Evolutionary conservation across 2,113 vertebrate species (phyloP).

Genomic region (Rhinolophus sinicus): DNA sequence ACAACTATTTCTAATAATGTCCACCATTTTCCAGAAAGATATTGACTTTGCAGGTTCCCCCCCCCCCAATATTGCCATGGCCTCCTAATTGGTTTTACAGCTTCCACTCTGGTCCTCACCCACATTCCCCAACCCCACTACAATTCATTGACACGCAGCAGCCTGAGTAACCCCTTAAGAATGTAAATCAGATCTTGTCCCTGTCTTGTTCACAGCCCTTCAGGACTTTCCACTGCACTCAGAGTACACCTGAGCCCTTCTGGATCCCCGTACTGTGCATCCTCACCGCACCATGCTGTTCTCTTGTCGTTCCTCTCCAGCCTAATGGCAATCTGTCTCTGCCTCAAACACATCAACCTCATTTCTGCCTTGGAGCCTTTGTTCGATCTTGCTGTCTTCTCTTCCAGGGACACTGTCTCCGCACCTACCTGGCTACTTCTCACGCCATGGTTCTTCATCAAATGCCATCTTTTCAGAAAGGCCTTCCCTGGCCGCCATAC

Average conservation of each 20-base stretch:
- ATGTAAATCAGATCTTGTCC: neutral
- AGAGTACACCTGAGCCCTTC: neutral
- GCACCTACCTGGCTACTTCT: neutral
- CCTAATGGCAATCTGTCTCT: neutral
- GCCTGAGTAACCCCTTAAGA: neutral
- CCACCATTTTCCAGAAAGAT: neutral
- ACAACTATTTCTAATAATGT: neutral
- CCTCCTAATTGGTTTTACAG: neutral
- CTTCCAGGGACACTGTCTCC: neutral
- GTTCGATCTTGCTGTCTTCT: neutral
- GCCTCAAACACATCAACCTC: neutral
- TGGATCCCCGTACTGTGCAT: no score
- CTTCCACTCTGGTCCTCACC: neutral
- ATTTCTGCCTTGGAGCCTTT: neutral
- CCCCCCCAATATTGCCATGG: neutral
- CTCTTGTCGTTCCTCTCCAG: neutral
- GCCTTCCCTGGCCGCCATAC: neutral
- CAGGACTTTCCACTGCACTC: neutral
- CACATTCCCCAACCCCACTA: neutral
- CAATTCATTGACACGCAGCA: neutral
- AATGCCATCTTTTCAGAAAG: neutral
- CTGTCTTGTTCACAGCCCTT: neutral
- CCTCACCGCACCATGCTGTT: no score
- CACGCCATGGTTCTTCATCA: neutral
- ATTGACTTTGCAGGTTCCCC: neutral